Evolutionary conservation across 2,113 vertebrate species (phyloP), one percentile per base, ranked within the genome.

Genomic region (Thinocorus orbignyianus): DNA sequence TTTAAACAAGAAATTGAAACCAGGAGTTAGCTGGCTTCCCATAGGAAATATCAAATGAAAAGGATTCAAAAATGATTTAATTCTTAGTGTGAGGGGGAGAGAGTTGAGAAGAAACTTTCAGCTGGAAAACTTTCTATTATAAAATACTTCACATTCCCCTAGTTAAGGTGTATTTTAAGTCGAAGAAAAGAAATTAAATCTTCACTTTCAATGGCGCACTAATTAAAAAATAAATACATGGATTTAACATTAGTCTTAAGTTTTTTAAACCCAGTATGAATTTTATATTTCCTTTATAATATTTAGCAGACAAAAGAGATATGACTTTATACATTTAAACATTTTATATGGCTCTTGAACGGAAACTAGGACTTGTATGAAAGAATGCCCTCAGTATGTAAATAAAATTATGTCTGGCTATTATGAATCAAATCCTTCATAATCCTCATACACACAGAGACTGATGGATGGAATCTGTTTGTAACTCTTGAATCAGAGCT

Each of bases 401-500:
- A 97, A 97, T 96, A 90, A 78, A 95, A 97, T 97, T 96, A 98
- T n/a, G 92, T 57, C 91, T 88, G 92, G 88, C 95, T 94, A 82
- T 96, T 95, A 92, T 73, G 70, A 78, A 82, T 88, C 83, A 95
- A 97, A 97, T 97, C 91, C 81, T 96, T 93, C 81, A 78, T 95
- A 95, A 97, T 96, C 83, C 90, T 92, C 6, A 3, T 49, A 35
- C 8, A 57, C 51, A 86, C 73, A 62, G 64, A n/a, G 41, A 89
- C 69, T 87, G 84, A 90, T 89, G 81, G 88, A 93, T 81, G 57
- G 55, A 61, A 79, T 95, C 86, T 96, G 51, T 92, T 96, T 93
- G 72, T 74, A 81, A 69, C 72, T 95, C 79, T 74, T 69, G 74
- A 93, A 97, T 95, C 37, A 31, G 52, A 94, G 90, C 70, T 94